These are phyloP conservation scores for Ahaetulla prasina DNA, from an alignment of 2,113 vertebrate species.

Conservation along the genomic window DNA sequence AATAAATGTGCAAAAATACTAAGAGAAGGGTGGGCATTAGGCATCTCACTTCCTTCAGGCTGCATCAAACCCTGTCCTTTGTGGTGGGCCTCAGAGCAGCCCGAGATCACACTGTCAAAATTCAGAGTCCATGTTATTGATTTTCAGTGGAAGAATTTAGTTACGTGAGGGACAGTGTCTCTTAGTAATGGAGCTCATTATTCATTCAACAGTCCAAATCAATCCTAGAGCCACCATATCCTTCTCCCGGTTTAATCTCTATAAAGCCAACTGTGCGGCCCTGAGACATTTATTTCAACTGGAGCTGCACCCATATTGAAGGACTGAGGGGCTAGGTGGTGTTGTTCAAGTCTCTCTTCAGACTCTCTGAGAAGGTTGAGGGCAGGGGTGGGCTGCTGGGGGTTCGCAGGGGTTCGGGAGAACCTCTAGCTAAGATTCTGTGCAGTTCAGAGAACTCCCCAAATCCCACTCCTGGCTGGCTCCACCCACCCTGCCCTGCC, in stretches of 20 bases:
- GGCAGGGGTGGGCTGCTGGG: too few relatives aligned
- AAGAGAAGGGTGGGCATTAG: background rate
- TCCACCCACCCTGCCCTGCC: too few relatives aligned
- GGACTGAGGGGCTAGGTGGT: background rate
- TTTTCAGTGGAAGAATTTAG: background rate
- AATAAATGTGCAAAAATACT: background rate
- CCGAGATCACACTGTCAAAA: background rate
- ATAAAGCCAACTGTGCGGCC: background rate
- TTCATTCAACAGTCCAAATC: background rate
- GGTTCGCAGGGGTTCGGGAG: too few relatives aligned
- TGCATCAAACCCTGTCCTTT: background rate
- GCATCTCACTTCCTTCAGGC: background rate
- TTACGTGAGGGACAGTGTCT: background rate
- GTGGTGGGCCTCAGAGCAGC: background rate
- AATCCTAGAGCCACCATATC: background rate
- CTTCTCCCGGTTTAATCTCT: background rate
- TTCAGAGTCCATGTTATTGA: background rate
- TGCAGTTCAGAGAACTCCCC: too few relatives aligned
- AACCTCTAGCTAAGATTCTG: too few relatives aligned
- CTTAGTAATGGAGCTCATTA: background rate
- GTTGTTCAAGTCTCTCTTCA: background rate
- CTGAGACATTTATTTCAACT: background rate
- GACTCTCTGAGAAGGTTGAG: background rate
- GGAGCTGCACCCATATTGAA: background rate
- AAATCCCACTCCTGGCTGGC: too few relatives aligned